Base-by-base conservation (phyloP, 1,140 invertebrate species). In the Bombus soroeensis region DNA sequence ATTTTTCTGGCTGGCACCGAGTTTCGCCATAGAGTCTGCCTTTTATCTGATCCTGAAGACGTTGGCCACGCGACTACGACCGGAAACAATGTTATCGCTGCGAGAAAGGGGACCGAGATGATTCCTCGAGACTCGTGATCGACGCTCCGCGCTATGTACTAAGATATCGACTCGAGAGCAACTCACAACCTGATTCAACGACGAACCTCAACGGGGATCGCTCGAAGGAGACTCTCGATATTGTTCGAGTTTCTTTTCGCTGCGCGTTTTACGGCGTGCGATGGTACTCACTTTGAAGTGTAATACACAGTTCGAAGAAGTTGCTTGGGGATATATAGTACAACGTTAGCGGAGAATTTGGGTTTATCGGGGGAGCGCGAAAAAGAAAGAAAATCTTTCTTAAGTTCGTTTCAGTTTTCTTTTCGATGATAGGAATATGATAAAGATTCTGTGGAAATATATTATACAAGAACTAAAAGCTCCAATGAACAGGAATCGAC, bases 81-180 rank as follows among this genome's bases (percentile, higher is more conserved):
- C 13, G 68, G 71, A 66, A 89, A 89, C 88, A 89, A 89, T 89
- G 70, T 89, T 89, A 87, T 90, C 81, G 88, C 34, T 9, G 81
- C 10, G 59, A 62, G 28, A n/a, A n/a, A 59, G 25, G 47, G 47
- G 5, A 22, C 39, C 53, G 77, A 34, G 68, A 53, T 34, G 68
- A 53, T 74, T 66, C 77, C 81, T 77, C 41, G 77, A 81, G 75
- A 25, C 53, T 53, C 47, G 28, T 57, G 78, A 87, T 87, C 82
- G 82, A 53, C 47, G 47, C 47, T 53, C 47, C 18, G 6, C 47
- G 47, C 47, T n/a, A 59, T 28, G 9, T 28, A 28, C 57, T 12
- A 59, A 75, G 68, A 66, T 77, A 78, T 59, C 62, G 74, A n/a
- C 22, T 71, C 37, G 22, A 47, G n/a, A 15, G 37, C 53, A 53